Evolutionary conservation across 2,113 vertebrate species (phyloP), one percentile per base, ranked within the genome.

Genomic region (Oreocharis arfaki): DNA sequence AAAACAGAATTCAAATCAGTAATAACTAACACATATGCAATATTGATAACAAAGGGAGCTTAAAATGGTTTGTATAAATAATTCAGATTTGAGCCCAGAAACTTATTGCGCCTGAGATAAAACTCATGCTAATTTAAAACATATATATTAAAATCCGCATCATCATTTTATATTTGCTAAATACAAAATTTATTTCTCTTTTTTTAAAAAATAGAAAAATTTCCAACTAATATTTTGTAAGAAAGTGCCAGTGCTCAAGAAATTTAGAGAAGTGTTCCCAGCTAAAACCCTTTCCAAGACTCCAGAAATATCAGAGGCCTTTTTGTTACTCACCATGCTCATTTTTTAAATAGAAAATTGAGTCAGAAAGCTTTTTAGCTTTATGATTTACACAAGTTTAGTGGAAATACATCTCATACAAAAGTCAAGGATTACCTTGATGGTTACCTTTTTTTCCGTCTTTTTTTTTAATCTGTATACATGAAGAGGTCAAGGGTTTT

Each of bases 91-190:
- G 10, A 44, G 4, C 47, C 15, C 15, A 23, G 37, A 60, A 89
- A 47, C 4, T 4, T 57, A 15, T 17, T 33, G 7, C 39, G 13
- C 24, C 39, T 42, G 9, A 59, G 24, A 57, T 13, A 65, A 64
- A 82, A 75, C 16, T 63, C 10, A 56, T 14, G 6, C 26, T 87
- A 39, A 7, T 11, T 70, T 76, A 39, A 76, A 53, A 24, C 16
- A 26, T 8, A 2, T 37, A 9, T 20, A 42, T 46, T 52, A 19
- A 67, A 68, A 35, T 1, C 0, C 3, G 7, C 0, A 24, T 33
- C 6, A 35, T 13, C 1, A 11, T 37, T 94, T 61, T 42, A 11
- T 70, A 42, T 49, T 53, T 71, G 8, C 57, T 84, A 63, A 79
- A 83, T 13, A 27, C 4, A 64, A 71, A 30, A 87, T 23, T 42